Conservation (phyloP, 1,140 invertebrate species). For the Apis dorsata region DNA sequence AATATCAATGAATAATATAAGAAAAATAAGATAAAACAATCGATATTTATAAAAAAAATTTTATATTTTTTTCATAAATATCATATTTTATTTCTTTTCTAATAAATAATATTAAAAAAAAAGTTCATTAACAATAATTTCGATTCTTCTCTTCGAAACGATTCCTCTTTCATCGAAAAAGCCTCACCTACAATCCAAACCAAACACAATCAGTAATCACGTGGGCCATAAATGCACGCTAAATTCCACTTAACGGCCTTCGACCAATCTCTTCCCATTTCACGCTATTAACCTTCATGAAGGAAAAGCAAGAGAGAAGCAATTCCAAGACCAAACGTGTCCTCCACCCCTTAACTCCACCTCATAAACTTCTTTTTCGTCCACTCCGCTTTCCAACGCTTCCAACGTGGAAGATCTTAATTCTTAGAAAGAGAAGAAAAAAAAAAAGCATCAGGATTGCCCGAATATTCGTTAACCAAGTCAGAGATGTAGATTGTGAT, state of each 20-base stretch:
- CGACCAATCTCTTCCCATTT: background rate
- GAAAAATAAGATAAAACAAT: too few relatives aligned
- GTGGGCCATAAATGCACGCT: too few relatives aligned
- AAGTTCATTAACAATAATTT: too few relatives aligned
- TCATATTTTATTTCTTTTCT: too few relatives aligned
- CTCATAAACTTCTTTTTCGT: background rate
- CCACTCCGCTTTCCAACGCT: background rate
- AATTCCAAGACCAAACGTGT: background rate
- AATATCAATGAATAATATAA: too few relatives aligned
- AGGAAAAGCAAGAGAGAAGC: background rate
- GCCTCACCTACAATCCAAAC: too few relatives aligned
- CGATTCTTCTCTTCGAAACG: too few relatives aligned
- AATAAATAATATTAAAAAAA: too few relatives aligned
- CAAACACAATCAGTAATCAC: too few relatives aligned
- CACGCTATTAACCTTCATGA: background rate
- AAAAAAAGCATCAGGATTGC: slow-evolving; percentile 39
- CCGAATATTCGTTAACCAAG: slow-evolving; percentile 45
- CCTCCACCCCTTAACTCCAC: background rate
- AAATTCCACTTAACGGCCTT: background rate
- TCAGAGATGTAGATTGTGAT: background rate
- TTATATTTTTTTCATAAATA: too few relatives aligned
- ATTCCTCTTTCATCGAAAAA: too few relatives aligned
- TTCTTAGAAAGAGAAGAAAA: background rate
- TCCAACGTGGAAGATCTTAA: background rate
- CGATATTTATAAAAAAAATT: too few relatives aligned